Conservation (phyloP, 2,888 invertebrate genomes). For the Drosophila niveifrons region DNA sequence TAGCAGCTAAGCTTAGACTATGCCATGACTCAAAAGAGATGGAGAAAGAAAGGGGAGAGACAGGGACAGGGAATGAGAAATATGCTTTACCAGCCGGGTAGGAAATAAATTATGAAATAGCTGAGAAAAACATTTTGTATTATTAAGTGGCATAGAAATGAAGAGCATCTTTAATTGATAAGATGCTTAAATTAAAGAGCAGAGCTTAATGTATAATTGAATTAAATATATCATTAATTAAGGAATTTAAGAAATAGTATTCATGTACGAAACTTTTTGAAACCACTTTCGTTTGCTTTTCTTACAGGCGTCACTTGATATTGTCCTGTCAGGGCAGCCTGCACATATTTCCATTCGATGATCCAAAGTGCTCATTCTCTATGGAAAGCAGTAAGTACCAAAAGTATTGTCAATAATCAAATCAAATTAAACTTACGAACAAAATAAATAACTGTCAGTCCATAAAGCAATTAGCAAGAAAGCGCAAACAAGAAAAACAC, state of each 20-base stretch:
- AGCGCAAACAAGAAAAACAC: constrained; percentile 12
- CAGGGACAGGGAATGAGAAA: not conserved
- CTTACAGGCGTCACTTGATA: constrained; percentile 92
- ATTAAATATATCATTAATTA: not conserved
- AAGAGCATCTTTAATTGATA: constrained; percentile 30
- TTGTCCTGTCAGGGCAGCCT: constrained; percentile 97
- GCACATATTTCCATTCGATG: constrained; percentile 98
- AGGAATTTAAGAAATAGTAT: too few species aligned
- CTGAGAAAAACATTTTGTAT: constrained; percentile 38
- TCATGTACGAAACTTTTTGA: not conserved
- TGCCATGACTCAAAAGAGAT: constrained; percentile 6
- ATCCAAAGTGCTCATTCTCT: constrained; percentile 97
- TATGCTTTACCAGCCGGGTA: not conserved
- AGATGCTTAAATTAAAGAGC: constrained; percentile 1
- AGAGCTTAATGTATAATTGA: not conserved
- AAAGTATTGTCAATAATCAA: constrained; percentile 46
- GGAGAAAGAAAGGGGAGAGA: not conserved
- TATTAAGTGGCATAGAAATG: constrained; percentile 52
- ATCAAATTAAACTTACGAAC: constrained; percentile 12
- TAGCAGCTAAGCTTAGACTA: constrained; percentile 36
- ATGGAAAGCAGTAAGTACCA: constrained; percentile 96
- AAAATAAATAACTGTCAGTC: constrained; percentile 21
- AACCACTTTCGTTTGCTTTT: not conserved
- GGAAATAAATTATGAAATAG: constrained; percentile 54
- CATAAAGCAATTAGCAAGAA: constrained; percentile 28